A percentile compares a stretch with the other conserved stretches of the same genome.
Evolutionary conservation across 2,113 vertebrate species (phyloP).

Genomic region (Menidia beryllina): DNA sequence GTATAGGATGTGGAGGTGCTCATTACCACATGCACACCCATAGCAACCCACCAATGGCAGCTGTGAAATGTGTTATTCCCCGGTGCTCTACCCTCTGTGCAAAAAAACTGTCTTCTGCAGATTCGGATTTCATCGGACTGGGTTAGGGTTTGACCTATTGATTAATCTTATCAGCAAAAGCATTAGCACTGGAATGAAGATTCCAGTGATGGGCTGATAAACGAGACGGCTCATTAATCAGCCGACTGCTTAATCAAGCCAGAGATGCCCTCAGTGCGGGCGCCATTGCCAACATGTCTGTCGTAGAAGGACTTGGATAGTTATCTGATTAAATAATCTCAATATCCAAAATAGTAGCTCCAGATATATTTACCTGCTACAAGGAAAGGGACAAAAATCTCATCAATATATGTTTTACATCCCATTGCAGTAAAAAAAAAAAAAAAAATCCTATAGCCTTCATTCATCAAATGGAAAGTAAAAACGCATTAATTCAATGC

Average conservation of each 20-base stretch:
- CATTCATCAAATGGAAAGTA: no score
- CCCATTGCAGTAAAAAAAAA: no score
- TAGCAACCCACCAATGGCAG: background rate
- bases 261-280: background rate
- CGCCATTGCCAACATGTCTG: background rate
- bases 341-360: background rate
- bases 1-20: slow-evolving; percentile 65
- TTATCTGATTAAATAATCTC: no score
- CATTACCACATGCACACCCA: slow-evolving; percentile 13
- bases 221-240: background rate
- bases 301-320: background rate
- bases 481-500: no score
- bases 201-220: background rate
- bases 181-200: background rate
- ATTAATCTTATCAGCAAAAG: slow-evolving; percentile 24
- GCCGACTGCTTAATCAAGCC: background rate
- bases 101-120: slow-evolving; percentile 19
- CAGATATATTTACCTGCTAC: no score
- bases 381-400: no score
- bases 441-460: no score
- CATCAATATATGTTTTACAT: no score
- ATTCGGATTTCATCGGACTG: background rate
- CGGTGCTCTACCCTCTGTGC: background rate
- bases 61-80: slow-evolving; percentile 16
- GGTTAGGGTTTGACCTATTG: background rate